Evolutionary conservation across 2,888 invertebrate species (phyloP), one percentile per base, ranked within the genome.

Genomic region (Andrena hattorfiana): DNA sequence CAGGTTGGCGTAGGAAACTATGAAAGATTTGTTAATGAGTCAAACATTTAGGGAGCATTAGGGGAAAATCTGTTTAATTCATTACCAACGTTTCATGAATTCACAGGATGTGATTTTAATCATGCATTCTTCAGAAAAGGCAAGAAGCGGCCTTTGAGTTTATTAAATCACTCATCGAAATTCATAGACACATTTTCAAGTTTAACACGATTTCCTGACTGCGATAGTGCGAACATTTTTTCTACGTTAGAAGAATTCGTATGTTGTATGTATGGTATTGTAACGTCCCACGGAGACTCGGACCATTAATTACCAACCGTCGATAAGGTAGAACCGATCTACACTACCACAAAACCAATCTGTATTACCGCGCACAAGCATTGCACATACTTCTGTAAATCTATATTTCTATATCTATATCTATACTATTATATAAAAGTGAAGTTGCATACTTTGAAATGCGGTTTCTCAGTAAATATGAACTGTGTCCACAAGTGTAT

Each of bases 11-110:
- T 51, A 51, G 51, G 51, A 51, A 51, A 51, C 2, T 2, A 51
- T 56, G 56, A 56, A 20, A 51, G 51, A 51, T 51, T 51, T 51
- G n/a, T 51, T 51, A 51, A 51, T 51, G 51, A 8, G n/a, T 20
- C 51, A 51, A 8, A 20, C 51, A 51, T 51, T 51, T 51, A 51
- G 13, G 42, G 13, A 42, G 13, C 42, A 42, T 49, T 49, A n/a
- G 49, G 49, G 3, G 49, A 49, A 49, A 49, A 49, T 49, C 7
- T 49, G 49, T 49, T n/a, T 49, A 51, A 51, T 20, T 0, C 51
- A 51, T 51, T 51, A 51, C 51, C 51, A n/a, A 20, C 51, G 2
- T 51, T 51, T 20, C 51, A 51, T 51, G 51, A n/a, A 51, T 51
- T 51, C 51, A n/a, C n/a, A 51, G n/a, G 51, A 20, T 51, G 51